phyloP scores from a whole-genome alignment of 2,888 invertebrate genomes.

The Drosophila niveifrons region DNA sequence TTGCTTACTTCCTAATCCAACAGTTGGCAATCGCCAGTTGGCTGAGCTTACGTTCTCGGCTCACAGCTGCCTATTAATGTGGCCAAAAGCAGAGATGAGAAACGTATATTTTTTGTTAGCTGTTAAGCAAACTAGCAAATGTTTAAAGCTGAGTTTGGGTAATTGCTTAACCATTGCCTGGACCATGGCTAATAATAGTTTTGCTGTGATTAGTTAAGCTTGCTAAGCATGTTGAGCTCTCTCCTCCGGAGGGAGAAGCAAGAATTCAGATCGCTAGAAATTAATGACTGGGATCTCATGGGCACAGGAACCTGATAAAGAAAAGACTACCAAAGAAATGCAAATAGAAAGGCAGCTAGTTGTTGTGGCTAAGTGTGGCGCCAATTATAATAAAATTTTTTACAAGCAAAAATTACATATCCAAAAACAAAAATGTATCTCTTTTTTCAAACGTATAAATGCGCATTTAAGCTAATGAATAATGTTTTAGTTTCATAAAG shows the following conservation, averaged over 20 bases:
- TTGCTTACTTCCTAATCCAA: constrained; percentile 49
- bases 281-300: constrained; percentile 40
- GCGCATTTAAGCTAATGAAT: neutral
- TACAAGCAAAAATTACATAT: too few relatives aligned
- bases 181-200: constrained; percentile 41
- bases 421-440: too few relatives aligned
- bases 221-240: constrained; percentile 46
- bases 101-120: constrained; percentile 48
- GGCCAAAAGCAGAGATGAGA: constrained; percentile 58
- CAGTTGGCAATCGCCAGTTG: constrained; percentile 34
- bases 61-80: constrained; percentile 67
- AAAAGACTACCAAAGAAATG: neutral
- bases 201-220: constrained; percentile 63
- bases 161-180: constrained; percentile 39
- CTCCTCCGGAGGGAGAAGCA: constrained; percentile 8
- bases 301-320: neutral
- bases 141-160: constrained; percentile 33
- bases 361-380: neutral
- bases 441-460: too few relatives aligned
- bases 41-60: constrained; percentile 32
- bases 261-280: constrained; percentile 24
- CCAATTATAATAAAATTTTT: too few relatives aligned
- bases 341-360: neutral
- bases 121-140: constrained; percentile 25
- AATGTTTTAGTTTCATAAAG: neutral